Evolutionary conservation across 1,140 invertebrate genomes (phyloP).

Genomic region (Planococcus citri): DNA sequence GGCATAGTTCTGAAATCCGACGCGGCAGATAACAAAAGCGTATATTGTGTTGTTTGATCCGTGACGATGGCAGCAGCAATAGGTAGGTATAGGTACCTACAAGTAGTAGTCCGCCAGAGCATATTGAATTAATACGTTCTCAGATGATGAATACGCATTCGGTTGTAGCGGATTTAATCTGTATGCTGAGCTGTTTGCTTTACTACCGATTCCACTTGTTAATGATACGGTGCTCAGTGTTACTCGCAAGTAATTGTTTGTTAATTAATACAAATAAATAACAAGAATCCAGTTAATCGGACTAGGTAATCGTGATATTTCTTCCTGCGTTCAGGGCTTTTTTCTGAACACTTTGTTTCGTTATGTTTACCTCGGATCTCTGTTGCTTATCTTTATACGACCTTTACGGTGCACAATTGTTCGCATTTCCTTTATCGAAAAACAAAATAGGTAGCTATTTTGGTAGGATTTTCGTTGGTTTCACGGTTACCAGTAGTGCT

Average conservation of each 20-base stretch:
- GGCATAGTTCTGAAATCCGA: not conserved
- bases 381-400: not conserved
- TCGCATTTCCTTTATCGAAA: not conserved
- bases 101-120: not conserved
- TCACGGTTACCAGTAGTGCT: not conserved
- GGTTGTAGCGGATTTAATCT: not conserved
- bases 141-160: slow-evolving; percentile 1
- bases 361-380: not conserved
- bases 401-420: not conserved
- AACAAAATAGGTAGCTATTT: not conserved
- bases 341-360: not conserved
- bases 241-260: not conserved
- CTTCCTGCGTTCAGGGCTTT: not conserved
- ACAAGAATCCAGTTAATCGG: not conserved
- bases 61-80: not conserved
- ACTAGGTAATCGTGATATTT: not conserved
- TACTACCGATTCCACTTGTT: not conserved
- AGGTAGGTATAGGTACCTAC: too few species aligned
- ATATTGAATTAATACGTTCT: slow-evolving; percentile 3
- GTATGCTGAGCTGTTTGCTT: not conserved
- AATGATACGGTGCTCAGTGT: not conserved
- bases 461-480: not conserved
- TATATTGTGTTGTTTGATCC: not conserved
- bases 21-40: not conserved
- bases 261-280: not conserved